Base-by-base conservation (phyloP, 2,797 vertebrate species). In the Miichthys miiuy region DNA sequence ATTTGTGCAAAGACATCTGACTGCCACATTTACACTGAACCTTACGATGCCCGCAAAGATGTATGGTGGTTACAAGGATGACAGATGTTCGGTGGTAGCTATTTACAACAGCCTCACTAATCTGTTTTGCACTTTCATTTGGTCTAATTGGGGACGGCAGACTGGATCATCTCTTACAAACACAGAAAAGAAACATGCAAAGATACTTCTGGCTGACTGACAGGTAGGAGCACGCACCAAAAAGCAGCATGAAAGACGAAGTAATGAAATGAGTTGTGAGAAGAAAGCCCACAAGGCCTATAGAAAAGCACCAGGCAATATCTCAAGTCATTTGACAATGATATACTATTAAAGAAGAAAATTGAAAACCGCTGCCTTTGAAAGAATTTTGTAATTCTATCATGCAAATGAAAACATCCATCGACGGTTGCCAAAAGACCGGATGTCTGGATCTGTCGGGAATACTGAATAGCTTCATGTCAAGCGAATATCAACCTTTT, bases 81-180 rank as follows among this genome's bases (percentile, higher is more conserved):
- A 83, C 90, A 92, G 90, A 85, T 92, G 89, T 87, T 90, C 56
- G 3, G 76, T 44, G 17, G 72, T 10, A 47, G 70, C 75, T 81
- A 70, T 88, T 85, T 84, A 84, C 81, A 38, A 69, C 5, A 14
- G 65, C 41, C 75, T 65, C 77, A 13, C 83, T 89, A 89, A 92
- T 88, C 88, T 85, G 79, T 83, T 91, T 75, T 82, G 63, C 79
- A 77, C 78, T 89, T 84, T 79, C 30, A 60, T 73, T 86, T 23
- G 63, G 52, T 86, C 65, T 83, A 87, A 90, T 83, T 83, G 77
- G 66, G 50, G 58, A 73, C 42, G 66, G 80, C 79, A 84, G 80
- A 75, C 48, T 34, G 44, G 64, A 83, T 83, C 68, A 64, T 54
- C 44, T 57, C 41, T 20, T 23, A 44, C 0, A 46, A 27, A 51